Evolutionary conservation across 2,797 vertebrate genomes (phyloP).

Genomic region (Varecia variegata): DNA sequence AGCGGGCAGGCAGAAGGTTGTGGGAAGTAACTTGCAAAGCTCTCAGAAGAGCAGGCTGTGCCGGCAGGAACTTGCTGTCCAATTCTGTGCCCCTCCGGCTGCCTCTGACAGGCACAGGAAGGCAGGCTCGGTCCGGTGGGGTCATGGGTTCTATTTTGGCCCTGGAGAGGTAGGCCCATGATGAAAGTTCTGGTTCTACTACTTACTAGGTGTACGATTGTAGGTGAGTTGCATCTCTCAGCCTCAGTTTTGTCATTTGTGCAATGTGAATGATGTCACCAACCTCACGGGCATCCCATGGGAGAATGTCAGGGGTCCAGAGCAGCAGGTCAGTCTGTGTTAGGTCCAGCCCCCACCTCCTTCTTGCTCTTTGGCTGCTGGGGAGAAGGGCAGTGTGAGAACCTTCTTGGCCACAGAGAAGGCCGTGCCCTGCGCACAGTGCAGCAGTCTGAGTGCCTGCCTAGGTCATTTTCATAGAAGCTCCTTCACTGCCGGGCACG

Average conservation of each 20-base stretch:
- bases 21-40: neutral
- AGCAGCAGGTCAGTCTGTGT: neutral
- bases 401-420: neutral
- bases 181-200: neutral
- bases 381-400: neutral
- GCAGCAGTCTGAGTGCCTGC: neutral
- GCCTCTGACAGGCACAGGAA: neutral
- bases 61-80: neutral
- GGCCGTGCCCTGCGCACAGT: accelerated
- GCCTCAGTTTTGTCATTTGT: neutral
- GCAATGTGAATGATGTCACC: neutral
- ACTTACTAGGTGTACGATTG: neutral
- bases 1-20: neutral
- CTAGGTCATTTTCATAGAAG: neutral
- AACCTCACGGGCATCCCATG: neutral
- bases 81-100: neutral
- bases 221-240: neutral
- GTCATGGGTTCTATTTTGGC: neutral
- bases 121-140: neutral
- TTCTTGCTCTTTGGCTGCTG: neutral
- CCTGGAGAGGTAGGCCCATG: neutral
- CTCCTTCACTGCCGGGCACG: neutral
- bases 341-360: too few relatives aligned
- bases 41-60: neutral
- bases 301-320: neutral